phyloP scores from a whole-genome alignment of 2,888 invertebrate genomes.

The Thereva nobilitata region DNA sequence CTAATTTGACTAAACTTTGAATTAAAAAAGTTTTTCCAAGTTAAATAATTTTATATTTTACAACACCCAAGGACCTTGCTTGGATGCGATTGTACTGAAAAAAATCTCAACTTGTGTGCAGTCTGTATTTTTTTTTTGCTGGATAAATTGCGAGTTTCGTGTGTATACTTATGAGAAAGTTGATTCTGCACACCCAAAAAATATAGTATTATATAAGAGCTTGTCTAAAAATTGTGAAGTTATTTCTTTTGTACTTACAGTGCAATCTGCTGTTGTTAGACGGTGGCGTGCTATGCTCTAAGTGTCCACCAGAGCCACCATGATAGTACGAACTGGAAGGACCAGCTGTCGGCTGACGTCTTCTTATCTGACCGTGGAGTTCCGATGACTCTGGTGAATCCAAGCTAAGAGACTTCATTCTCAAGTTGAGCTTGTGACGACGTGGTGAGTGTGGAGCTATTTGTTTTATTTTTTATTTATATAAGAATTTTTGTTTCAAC shows the following conservation, averaged over 20 bases:
- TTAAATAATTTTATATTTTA: no score
- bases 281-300: constrained; percentile 59
- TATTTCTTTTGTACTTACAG: constrained; percentile 61
- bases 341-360: constrained; percentile 63
- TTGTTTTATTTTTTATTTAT: constrained; percentile 37
- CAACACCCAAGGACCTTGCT: no score
- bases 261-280: constrained; percentile 65
- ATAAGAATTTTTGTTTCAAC: constrained; percentile 1
- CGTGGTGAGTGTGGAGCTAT: constrained; percentile 95
- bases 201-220: not conserved
- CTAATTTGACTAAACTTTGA: no score
- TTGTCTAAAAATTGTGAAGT: constrained; percentile 2
- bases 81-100: no score
- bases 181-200: no score
- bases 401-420: constrained; percentile 97
- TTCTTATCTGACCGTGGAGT: constrained; percentile 70
- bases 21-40: no score
- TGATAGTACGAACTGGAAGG: constrained; percentile 51
- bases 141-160: not conserved
- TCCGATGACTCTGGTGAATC: constrained; percentile 94
- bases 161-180: not conserved
- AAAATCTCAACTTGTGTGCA: no score
- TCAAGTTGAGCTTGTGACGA: constrained; percentile 92
- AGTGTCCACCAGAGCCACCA: constrained; percentile 57
- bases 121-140: no score